Base-by-base conservation (phyloP, 1,140 invertebrate species). In the Tetragnatha versicolor region DNA sequence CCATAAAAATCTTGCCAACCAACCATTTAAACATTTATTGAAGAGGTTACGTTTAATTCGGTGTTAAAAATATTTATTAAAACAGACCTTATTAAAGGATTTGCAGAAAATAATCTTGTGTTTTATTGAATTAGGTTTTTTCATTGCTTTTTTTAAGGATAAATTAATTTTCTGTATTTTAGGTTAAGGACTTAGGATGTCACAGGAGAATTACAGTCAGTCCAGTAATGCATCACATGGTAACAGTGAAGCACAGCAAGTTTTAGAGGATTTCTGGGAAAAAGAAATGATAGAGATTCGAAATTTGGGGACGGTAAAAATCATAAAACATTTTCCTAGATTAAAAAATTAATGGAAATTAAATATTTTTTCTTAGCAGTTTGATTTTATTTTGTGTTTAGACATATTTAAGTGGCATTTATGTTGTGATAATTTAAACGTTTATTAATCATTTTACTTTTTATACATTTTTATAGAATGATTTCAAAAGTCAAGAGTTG, bases 401-500 rank as follows among this genome's bases (percentile, higher is more conserved):
- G n/a, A n/a, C n/a, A n/a, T n/a, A n/a, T n/a, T n/a, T n/a, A n/a
- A n/a, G n/a, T n/a, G n/a, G n/a, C 31, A 27, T 55, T 55, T 49
- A 29, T 51, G 10, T 73, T 29, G 7, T 31, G 31, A 39, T 25
- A n/a, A 47, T 22, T 6, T 45, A 51, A 66, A 42, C 47, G 20
- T 27, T 27, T 35, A 39, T 31, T 45, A 33, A 68, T 53, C n/a
- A 51, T 69, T 22, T 66, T 69, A 79, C 27, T 27, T 79, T 66
- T 81, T 69, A 58, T 70, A 49, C 79, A 69, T 73, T 65, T 79
- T 85, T 86, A 35, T 81, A 92, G 92, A 90, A 92, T 87, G 94
- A 96, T 83, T 89, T 96, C 55, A 94, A 94, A 86, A 92, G 92
- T 84, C 96, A 98, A 88, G 94, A 95, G 14, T 86, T 99, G 29